Evolutionary conservation across 1,140 invertebrate genomes (phyloP).

Genomic region (Heterodera schachtii): DNA sequence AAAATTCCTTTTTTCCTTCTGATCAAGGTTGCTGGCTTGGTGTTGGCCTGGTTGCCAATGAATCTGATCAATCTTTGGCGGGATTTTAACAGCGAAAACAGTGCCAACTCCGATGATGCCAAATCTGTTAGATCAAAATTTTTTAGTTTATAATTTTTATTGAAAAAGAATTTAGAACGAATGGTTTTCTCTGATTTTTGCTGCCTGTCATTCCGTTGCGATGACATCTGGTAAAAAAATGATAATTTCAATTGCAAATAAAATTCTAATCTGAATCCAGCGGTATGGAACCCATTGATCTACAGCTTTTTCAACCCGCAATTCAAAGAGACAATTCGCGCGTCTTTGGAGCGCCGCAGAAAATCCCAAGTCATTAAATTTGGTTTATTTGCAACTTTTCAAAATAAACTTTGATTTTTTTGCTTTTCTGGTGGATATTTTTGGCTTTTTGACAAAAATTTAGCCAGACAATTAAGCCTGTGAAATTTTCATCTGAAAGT

Average conservation of each 20-base stretch:
- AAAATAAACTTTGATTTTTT: too few species aligned
- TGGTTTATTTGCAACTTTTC: too few species aligned
- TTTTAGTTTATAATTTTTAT: neutral
- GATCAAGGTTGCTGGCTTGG: constrained; percentile 52
- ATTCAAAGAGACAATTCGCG: constrained; percentile 50
- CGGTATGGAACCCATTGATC: constrained; percentile 70
- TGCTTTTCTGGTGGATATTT: too few species aligned
- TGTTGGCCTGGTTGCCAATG: constrained; percentile 69
- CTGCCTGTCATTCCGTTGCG: constrained; percentile 69
- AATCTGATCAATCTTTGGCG: constrained; percentile 69
- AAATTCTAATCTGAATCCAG: constrained; percentile 25
- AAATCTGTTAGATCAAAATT: neutral
- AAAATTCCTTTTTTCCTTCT: neutral
- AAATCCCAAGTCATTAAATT: constrained; percentile 11
- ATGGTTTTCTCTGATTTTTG: constrained; percentile 67
- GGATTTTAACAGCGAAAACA: constrained; percentile 46
- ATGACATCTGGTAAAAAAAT: constrained; percentile 67
- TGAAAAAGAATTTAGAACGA: constrained; percentile 24
- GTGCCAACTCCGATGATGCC: constrained; percentile 8
- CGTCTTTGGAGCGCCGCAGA: constrained; percentile 20
- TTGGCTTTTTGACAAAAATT: too few species aligned
- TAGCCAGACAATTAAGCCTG: too few species aligned
- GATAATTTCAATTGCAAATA: neutral
- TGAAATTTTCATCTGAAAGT: too few species aligned
- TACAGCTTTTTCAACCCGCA: constrained; percentile 69